Evolutionary conservation across 2,113 vertebrate species (phyloP), one percentile per base, ranked within the genome.

Genomic region (Formicarius rufipectus): DNA sequence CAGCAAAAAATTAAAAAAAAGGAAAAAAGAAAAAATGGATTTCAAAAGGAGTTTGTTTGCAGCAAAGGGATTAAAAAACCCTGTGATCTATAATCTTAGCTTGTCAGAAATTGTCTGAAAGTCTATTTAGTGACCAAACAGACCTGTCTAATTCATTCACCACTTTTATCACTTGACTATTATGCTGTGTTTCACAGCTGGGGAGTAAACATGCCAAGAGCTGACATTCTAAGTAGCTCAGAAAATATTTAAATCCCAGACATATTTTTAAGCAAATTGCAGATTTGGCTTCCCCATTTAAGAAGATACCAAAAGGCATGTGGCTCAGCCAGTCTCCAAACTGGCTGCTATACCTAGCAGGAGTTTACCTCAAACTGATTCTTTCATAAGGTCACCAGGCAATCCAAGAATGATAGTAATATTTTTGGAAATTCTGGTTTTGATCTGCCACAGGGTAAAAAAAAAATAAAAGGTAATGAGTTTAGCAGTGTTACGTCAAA

Each of bases 401-500:
- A 97, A 96, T 93, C 82, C n/a, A 84, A 97, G 87, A 97, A 89
- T 21, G 20, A 80, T 90, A 95, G 88, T 39, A 96, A 95, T 96
- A 96, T 97, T 98, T 98, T 97, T 89, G 88, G 89, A 96, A 95
- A 94, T 87, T 56, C 28, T 97, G 91, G 84, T 59, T 97, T 98
- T 96, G 91, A 95, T 97, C 93, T 92, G 97, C 72, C 27, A 93
- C 5, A 92, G 40, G n/a, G 14, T 11, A 73, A 94, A 92, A 96
- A 94, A 95, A 93, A 84, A 63, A n/a, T n/a, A n/a, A 93, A 95
- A 95, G 92, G 35, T 97, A 98, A 98, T 98, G 97, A 84, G 79
- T 98, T 98, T 98, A 95, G 78, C 98, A 98, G 98, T 53, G 95
- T 95, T 96, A 94, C 96, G 97, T 96, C 96, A 96, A 98, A 95